Evolutionary conservation across 2,113 vertebrate species (phyloP).

Genomic region (Fregata magnificens): DNA sequence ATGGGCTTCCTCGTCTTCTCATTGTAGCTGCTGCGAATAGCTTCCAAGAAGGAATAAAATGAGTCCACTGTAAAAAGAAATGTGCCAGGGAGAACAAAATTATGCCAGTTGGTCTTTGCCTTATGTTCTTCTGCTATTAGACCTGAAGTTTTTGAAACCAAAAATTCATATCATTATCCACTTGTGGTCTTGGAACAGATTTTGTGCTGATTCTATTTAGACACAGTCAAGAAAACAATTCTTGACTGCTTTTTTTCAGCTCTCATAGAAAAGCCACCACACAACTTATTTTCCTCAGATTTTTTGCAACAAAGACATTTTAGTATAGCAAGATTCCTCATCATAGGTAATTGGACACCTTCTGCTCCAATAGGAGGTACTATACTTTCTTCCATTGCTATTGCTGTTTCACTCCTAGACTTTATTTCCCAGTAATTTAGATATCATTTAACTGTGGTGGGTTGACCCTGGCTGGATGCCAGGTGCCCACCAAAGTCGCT

Average conservation of each 20-base stretch:
- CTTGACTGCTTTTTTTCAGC: neutral
- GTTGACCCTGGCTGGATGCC: too few species aligned
- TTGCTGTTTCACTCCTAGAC: neutral
- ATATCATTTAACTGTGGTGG: neutral
- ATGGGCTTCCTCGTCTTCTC: neutral
- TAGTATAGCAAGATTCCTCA: neutral
- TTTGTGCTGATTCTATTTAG: neutral
- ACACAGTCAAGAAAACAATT: neutral
- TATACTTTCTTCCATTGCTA: neutral
- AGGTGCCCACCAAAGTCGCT: too few species aligned
- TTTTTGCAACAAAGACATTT: neutral
- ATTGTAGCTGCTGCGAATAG: neutral
- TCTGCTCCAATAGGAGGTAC: neutral
- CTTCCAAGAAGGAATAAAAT: neutral
- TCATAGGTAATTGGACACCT: neutral
- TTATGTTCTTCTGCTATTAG: conserved; percentile 3
- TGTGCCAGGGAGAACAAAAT: neutral
- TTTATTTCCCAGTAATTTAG: neutral
- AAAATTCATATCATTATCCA: neutral
- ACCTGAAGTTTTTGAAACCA: neutral
- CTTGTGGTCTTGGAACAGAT: neutral
- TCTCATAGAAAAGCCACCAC: neutral
- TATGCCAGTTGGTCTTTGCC: conserved; percentile 10
- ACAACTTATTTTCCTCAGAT: neutral
- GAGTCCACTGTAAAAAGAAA: neutral